These are phyloP conservation scores for Porites lutea DNA, from an alignment of 64 coral and sea anemone genomes.

Conservation along the genomic window DNA sequence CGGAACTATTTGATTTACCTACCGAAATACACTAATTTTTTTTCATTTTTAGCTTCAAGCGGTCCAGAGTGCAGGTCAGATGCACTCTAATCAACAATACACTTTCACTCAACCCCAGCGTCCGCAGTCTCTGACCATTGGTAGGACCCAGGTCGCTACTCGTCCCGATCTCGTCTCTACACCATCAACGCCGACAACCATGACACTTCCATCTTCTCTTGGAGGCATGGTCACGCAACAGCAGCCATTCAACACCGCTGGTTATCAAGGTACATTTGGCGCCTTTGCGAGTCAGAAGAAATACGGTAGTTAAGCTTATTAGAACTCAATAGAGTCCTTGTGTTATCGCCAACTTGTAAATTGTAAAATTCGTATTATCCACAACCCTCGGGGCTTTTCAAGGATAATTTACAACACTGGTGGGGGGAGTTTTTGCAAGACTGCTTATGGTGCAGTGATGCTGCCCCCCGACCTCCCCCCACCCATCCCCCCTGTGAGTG, in stretches of 20 bases:
- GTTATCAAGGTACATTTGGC: conserved; percentile 22
- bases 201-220: conserved; percentile 57
- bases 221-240: conserved; percentile 40
- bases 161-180: conserved; percentile 75
- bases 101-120: conserved; percentile 83
- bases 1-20: neutral
- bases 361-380: no score
- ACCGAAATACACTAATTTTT: neutral
- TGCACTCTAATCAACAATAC: conserved; percentile 73
- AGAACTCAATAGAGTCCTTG: no score
- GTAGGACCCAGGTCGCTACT: conserved; percentile 63
- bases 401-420: no score
- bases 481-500: no score
- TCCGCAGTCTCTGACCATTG: conserved; percentile 60
- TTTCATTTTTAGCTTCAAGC: conserved; percentile 47
- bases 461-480: no score
- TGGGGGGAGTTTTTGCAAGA: no score
- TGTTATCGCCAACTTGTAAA: no score
- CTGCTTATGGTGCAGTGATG: no score
- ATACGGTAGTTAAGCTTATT: no score
- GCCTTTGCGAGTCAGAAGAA: no score
- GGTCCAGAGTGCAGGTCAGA: conserved; percentile 56
- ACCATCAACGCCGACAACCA: conserved; percentile 75
- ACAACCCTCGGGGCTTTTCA: no score
- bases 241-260: neutral